Conservation (phyloP, 2,888 invertebrate species). For the Scaptodrosophila latifasciaeformis region DNA sequence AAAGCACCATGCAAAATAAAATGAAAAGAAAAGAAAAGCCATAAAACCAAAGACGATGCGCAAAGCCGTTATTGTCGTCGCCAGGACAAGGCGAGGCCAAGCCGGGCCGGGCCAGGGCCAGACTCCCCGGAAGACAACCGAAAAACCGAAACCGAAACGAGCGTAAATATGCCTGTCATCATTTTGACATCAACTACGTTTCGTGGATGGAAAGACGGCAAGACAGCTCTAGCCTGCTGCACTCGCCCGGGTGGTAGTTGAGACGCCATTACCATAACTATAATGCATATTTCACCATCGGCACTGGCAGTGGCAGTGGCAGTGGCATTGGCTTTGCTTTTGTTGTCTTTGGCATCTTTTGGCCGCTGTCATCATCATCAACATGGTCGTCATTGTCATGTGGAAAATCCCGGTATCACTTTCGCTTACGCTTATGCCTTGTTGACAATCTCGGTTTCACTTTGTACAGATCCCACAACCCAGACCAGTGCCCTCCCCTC, state of each 20-base stretch:
- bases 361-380: constrained; percentile 24
- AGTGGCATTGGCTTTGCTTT: constrained; percentile 16
- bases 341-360: constrained; percentile 15
- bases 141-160: constrained; percentile 37
- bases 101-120: too few species aligned
- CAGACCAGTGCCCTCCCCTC: not conserved
- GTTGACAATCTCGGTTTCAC: constrained; percentile 65
- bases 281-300: constrained; percentile 67
- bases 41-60: constrained; percentile 65
- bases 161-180: constrained; percentile 67
- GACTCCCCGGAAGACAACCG: not conserved
- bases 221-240: constrained; percentile 10
- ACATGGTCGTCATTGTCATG: constrained; percentile 37
- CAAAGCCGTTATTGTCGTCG: constrained; percentile 41
- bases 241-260: constrained; percentile 33
- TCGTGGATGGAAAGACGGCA: constrained; percentile 11
- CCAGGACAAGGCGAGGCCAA: too few species aligned
- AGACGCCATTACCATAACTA: constrained; percentile 66
- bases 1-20: constrained; percentile 62
- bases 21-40: constrained; percentile 68
- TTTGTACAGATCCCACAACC: constrained; percentile 38
- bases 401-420: constrained; percentile 66
- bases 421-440: constrained; percentile 62
- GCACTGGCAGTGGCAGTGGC: constrained; percentile 2
- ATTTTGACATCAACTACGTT: constrained; percentile 60